Evolutionary conservation across 2,797 vertebrate species (phyloP).

Genomic region (Hozukius guyotensis): DNA sequence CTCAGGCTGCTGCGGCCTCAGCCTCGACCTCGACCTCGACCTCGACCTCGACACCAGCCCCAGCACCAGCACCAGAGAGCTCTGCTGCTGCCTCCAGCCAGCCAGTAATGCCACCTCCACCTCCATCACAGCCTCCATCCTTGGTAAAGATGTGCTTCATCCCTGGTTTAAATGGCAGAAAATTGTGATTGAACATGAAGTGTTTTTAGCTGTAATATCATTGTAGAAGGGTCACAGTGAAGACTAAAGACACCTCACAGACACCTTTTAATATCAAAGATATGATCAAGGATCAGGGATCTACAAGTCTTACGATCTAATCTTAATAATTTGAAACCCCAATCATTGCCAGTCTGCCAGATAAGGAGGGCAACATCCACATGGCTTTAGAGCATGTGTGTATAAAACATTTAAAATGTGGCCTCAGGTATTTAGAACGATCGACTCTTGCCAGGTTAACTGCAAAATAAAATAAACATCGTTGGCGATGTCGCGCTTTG

Average conservation of each 20-base stretch:
- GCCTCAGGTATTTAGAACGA: neutral
- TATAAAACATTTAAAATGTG: neutral
- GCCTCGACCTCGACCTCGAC: neutral
- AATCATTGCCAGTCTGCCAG: neutral
- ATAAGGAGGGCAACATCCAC: neutral
- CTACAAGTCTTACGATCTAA: neutral
- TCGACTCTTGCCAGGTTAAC: neutral
- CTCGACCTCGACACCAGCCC: neutral
- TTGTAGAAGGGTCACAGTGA: neutral
- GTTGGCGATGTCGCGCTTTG: neutral
- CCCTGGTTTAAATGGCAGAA: neutral
- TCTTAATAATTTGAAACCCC: neutral
- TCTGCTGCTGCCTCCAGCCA: conserved; percentile 15
- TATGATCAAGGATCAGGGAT: neutral
- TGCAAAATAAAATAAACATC: neutral
- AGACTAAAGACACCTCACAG: neutral
- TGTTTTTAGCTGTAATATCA: neutral
- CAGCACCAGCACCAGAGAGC: neutral
- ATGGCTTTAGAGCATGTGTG: neutral
- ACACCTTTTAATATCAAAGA: neutral
- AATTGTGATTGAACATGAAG: neutral
- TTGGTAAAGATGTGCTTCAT: conserved; percentile 47
- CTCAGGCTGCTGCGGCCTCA: neutral
- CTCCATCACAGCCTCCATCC: conserved; percentile 46
- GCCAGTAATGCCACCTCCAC: neutral